phyloP scores from a whole-genome alignment of 1,140 invertebrate species.

The Asobara japonica region DNA sequence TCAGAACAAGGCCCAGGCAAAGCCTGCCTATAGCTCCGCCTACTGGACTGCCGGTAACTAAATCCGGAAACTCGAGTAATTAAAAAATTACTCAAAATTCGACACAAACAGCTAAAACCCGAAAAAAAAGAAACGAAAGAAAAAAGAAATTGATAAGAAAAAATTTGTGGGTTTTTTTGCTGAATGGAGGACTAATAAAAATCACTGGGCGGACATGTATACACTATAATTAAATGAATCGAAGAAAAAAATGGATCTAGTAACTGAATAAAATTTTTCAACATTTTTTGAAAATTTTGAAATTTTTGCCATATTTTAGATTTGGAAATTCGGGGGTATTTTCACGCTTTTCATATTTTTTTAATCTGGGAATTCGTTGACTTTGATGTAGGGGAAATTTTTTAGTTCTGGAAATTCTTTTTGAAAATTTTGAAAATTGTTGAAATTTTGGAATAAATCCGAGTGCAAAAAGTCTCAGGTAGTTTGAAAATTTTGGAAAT shows the following conservation, averaged over 20 bases:
- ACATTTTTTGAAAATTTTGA: too few relatives aligned
- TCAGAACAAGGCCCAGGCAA: conserved; percentile 75
- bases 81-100: background rate
- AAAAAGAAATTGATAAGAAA: background rate
- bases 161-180: background rate
- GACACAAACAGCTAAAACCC: background rate
- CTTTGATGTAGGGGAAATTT: too few relatives aligned
- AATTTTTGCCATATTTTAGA: too few relatives aligned
- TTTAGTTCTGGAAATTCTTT: too few relatives aligned
- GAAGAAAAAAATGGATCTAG: background rate
- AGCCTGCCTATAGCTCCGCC: conserved; percentile 72
- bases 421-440: too few relatives aligned
- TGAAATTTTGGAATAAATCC: too few relatives aligned
- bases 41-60: conserved; percentile 74
- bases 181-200: conserved; percentile 1
- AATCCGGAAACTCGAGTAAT: conserved; percentile 37
- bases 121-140: background rate
- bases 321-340: too few relatives aligned
- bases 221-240: conserved; percentile 4
- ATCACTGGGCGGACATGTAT: conserved; percentile 8
- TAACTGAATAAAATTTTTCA: too few relatives aligned
- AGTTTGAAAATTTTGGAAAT: too few relatives aligned
- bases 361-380: too few relatives aligned
- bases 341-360: too few relatives aligned
- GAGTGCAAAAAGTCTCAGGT: too few relatives aligned